Evolutionary conservation across 2,888 invertebrate genomes (phyloP), one percentile per base, ranked within the genome.

Genomic region (Tetragonisca angustula): DNA sequence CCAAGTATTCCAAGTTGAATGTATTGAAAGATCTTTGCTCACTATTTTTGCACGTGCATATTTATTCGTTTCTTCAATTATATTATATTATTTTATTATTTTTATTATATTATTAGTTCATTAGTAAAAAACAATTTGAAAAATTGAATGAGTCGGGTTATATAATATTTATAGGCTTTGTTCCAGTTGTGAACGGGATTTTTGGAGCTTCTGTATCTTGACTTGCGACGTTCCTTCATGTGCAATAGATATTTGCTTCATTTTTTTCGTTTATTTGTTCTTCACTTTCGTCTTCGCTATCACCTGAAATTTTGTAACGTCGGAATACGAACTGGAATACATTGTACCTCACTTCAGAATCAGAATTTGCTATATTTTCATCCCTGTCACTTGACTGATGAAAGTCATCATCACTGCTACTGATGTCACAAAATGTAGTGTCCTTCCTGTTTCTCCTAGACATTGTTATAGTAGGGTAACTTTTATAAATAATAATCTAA

Each of bases 381-480:
- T 56, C 59, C 15, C n/a, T 56, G 36, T 70, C 56, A 70, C 56
- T 70, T 70, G 70, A 70, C 36, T 70, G 56, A 70, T 70, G 56
- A 70, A 70, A 70, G 4, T 70, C 70, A 56, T 70, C 56, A 54
- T 70, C 56, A 36, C 56, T 70, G 70, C 70, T 70, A 59, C 70
- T 56, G n/a, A 70, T 70, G 56, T 70, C 70, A 70, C 32, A 70
- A 70, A 70, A 56, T 56, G 70, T 70, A 70, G n/a, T 9, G 32
- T 70, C 56, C 70, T 70, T 70, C 27, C 52, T 70, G 56, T 36
- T 70, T 70, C 59, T 68, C 9, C 52, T 68, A 68, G 68, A 68
- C 52, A 68, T 68, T 65, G 65, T 68, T 68, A 52, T 68, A 68
- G 68, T 68, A 68, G 52, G 68, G 27, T 68, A 68, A 65, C 19